These are phyloP conservation scores for Gadopsis bispinosus DNA, from an alignment of 2,797 vertebrate genomes.

Conservation along the genomic window DNA sequence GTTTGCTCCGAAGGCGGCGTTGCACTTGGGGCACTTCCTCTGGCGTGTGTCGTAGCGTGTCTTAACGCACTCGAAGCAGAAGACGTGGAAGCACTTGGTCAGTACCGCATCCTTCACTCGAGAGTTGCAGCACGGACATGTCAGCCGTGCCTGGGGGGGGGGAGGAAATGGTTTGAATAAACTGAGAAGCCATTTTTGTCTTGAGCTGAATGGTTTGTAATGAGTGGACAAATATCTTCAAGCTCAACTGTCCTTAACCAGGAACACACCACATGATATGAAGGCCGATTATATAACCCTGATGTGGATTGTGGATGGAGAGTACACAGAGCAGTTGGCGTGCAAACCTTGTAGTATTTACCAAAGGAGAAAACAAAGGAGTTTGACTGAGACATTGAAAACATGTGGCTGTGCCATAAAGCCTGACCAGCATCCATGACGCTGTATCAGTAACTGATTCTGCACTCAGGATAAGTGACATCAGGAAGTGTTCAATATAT, in stretches of 20 bases:
- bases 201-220: slow-evolving; percentile 30
- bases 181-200: slow-evolving; percentile 32
- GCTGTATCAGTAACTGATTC: not conserved
- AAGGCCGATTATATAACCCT: not conserved
- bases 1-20: slow-evolving; percentile 96
- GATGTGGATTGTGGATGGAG: not conserved
- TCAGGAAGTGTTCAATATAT: accelerated
- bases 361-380: not conserved
- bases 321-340: not conserved
- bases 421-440: not conserved
- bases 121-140: slow-evolving; percentile 97
- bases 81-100: slow-evolving; percentile 98
- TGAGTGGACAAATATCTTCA: slow-evolving; percentile 44
- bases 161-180: slow-evolving; percentile 13
- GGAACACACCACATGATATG: slow-evolving; percentile 2
- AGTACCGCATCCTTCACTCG: slow-evolving; percentile 97
- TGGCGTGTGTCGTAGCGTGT: slow-evolving; percentile 97
- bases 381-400: not conserved
- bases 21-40: slow-evolving; percentile 98
- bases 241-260: slow-evolving; percentile 21
- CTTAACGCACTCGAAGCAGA: slow-evolving; percentile 99
- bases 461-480: not conserved
- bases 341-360: not conserved
- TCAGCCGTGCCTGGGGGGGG: slow-evolving; percentile 90
- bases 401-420: not conserved